These are phyloP conservation scores for Eulemur rufifrons DNA, from an alignment of 2,113 vertebrate species.

Conservation along the genomic window DNA sequence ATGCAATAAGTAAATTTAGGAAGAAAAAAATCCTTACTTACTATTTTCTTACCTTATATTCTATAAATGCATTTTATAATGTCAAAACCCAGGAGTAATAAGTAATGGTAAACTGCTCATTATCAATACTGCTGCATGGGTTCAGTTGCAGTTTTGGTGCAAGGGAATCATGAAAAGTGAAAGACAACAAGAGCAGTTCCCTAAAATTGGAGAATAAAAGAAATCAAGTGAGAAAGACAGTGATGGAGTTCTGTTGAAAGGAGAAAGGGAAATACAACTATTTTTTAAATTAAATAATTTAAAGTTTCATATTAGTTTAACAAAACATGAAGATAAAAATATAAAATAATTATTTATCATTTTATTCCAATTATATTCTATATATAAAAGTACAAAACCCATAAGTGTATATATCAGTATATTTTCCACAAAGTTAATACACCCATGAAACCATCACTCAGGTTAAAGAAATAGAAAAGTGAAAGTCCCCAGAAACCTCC, in stretches of 20 bases:
- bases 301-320: background rate
- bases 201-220: background rate
- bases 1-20: conserved; percentile 27
- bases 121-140: background rate
- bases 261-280: background rate
- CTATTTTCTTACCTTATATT: background rate
- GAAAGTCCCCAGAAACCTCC: rapidly evolving
- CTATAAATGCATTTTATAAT: background rate
- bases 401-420: background rate
- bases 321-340: background rate
- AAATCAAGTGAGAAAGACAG: background rate
- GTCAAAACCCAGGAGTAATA: background rate
- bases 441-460: background rate
- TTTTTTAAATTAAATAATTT: background rate
- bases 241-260: background rate
- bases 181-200: background rate
- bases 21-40: background rate
- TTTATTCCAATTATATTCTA: background rate
- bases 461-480: background rate
- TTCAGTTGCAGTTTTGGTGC: background rate
- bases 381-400: background rate
- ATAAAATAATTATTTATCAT: background rate
- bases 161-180: background rate
- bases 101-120: background rate
- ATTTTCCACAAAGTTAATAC: background rate